Evolutionary conservation across 1,140 invertebrate genomes (phyloP).

Genomic region (Penaeus vannamei): DNA sequence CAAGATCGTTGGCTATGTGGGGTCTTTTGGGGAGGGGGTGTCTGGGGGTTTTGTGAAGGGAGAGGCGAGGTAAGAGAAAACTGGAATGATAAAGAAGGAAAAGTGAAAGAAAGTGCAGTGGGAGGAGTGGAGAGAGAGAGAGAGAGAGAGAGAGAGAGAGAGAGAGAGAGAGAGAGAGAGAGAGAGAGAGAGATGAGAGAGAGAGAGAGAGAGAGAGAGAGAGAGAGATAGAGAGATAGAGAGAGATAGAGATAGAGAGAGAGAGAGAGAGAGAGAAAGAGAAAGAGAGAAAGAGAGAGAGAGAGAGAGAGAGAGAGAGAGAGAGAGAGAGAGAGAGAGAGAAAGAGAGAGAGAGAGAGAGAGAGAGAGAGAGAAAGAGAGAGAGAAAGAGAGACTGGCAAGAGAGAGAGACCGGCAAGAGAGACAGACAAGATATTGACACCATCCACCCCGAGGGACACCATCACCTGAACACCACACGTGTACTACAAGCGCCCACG

Average conservation of each 20-base stretch:
- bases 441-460: too few species aligned
- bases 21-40: not conserved
- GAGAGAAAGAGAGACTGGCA: too few species aligned
- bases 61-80: too few species aligned
- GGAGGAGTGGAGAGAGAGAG: not conserved
- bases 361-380: not conserved
- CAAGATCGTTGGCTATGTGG: too few species aligned
- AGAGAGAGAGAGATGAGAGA: not conserved
- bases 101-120: not conserved
- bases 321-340: not conserved
- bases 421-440: not conserved
- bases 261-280: not conserved
- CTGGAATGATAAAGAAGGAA: not conserved
- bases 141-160: not conserved
- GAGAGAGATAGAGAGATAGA: not conserved
- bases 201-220: not conserved
- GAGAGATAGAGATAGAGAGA: not conserved
- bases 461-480: too few species aligned
- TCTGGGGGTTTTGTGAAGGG: not conserved
- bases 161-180: not conserved
- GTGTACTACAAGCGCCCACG: too few species aligned
- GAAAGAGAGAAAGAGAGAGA: not conserved
- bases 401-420: not conserved
- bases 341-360: not conserved
- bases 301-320: slow-evolving; percentile 1